A percentile compares a stretch with the other conserved stretches of the same genome.
These are phyloP conservation scores for Podiceps cristatus DNA, from an alignment of 2,113 vertebrate genomes.

Conservation along the genomic window DNA sequence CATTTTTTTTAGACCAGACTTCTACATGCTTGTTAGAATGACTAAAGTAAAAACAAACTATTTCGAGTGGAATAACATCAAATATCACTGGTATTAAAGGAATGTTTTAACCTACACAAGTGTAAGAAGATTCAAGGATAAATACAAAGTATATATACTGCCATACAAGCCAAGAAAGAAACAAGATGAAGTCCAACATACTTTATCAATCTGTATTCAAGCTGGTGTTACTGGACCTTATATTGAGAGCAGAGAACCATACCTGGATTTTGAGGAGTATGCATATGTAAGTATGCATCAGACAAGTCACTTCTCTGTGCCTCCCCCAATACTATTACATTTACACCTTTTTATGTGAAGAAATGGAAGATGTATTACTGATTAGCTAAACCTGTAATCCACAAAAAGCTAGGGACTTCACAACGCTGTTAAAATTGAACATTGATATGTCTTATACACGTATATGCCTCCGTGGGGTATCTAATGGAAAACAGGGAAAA, in stretches of 20 bases:
- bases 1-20: not conserved
- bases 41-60: not conserved
- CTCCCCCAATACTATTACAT: too few species aligned
- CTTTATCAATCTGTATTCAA: not conserved
- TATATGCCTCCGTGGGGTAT: rapidly evolving
- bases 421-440: not conserved
- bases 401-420: too few species aligned
- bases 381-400: rapidly evolving
- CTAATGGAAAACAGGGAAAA: not conserved
- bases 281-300: rapidly evolving
- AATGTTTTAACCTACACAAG: not conserved
- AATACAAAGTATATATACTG: not conserved
- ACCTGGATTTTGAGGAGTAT: rapidly evolving
- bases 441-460: rapidly evolving
- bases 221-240: not conserved
- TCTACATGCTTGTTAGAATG: not conserved
- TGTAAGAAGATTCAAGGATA: not conserved
- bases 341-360: not conserved
- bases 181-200: not conserved
- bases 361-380: rapidly evolving
- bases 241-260: not conserved
- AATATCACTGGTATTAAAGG: not conserved
- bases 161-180: not conserved
- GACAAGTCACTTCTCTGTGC: not conserved
- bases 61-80: not conserved